Percentiles rank a stretch among this genome's conserved stretches.
phyloP scores from a whole-genome alignment of 2,113 vertebrate genomes.

The Zeus faber region DNA sequence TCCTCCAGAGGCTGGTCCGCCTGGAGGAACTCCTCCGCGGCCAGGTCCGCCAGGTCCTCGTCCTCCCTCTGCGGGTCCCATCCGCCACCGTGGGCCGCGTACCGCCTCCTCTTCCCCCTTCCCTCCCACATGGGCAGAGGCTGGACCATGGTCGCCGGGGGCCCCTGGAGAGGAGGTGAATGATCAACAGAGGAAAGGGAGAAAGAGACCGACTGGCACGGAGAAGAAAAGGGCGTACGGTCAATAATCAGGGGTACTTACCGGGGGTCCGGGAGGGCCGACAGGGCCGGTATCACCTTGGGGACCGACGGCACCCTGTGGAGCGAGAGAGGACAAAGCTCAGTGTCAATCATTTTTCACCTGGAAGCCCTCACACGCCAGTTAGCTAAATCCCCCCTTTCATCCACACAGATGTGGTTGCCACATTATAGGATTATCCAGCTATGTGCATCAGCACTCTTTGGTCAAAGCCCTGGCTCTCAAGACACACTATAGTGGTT shows the following conservation, averaged over 20 bases:
- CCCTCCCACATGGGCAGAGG: conserved; percentile 69
- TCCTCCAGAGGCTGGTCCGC: conserved; percentile 62
- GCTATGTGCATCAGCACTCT: conserved; percentile 58
- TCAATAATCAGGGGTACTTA: conserved; percentile 72
- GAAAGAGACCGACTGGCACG: neutral
- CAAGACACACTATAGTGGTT: conserved; percentile 50
- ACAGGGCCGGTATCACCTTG: conserved; percentile 77
- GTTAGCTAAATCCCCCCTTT: conserved; percentile 35
- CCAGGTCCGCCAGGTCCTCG: conserved; percentile 30
- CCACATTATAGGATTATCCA: conserved; percentile 63
- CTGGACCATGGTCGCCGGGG: conserved; percentile 67
- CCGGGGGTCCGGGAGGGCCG: conserved; percentile 78
- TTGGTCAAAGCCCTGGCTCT: conserved; percentile 49
- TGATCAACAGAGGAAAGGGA: neutral
- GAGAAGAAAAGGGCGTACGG: no score
- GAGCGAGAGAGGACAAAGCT: conserved; percentile 33
- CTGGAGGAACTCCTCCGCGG: conserved; percentile 47
- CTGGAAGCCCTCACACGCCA: conserved; percentile 31
- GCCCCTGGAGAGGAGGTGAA: conserved; percentile 70
- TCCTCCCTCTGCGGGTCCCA: conserved; percentile 42
- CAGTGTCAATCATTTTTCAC: conserved; percentile 41
- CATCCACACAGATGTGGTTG: conserved; percentile 45
- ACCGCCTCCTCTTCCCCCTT: conserved; percentile 66
- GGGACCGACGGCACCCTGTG: conserved; percentile 76
- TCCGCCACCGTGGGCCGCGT: conserved; percentile 40